Conservation (phyloP, 2,113 vertebrate genomes). For the Aplodontia rufa region DNA sequence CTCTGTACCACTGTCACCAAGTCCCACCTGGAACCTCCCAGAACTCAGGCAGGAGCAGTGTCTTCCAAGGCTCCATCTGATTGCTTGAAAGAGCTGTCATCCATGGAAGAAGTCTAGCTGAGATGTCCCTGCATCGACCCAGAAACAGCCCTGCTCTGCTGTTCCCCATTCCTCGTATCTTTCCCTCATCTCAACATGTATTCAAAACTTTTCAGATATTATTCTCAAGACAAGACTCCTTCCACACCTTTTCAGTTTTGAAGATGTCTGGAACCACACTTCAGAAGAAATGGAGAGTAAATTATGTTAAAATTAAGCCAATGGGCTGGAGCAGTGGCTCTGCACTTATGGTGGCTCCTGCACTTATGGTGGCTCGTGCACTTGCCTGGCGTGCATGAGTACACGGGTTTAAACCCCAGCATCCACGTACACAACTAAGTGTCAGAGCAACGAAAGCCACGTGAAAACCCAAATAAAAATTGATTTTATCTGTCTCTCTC, state of each 20-base stretch:
- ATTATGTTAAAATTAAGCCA: constrained; percentile 3
- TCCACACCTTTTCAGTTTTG: background rate
- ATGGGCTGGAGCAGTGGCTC: no score
- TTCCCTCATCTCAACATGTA: background rate
- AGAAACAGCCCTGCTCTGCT: background rate
- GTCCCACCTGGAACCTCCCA: background rate
- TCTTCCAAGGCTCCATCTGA: background rate
- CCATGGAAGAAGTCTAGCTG: background rate
- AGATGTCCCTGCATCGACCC: background rate
- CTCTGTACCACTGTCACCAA: background rate
- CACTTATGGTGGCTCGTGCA: no score
- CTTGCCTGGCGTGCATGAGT: no score
- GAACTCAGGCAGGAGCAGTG: background rate
- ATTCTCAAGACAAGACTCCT: background rate
- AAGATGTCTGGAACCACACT: background rate
- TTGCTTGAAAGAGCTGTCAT: background rate
- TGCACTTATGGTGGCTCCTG: no score
- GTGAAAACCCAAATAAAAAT: no score
- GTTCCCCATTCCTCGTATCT: background rate
- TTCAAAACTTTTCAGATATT: background rate
- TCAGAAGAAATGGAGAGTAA: background rate
- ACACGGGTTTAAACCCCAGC: no score
- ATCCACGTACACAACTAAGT: no score
- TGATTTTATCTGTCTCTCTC: no score
- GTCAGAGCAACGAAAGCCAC: no score